Evolutionary conservation across 2,113 vertebrate species (phyloP).

Genomic region (Melospiza georgiana): DNA sequence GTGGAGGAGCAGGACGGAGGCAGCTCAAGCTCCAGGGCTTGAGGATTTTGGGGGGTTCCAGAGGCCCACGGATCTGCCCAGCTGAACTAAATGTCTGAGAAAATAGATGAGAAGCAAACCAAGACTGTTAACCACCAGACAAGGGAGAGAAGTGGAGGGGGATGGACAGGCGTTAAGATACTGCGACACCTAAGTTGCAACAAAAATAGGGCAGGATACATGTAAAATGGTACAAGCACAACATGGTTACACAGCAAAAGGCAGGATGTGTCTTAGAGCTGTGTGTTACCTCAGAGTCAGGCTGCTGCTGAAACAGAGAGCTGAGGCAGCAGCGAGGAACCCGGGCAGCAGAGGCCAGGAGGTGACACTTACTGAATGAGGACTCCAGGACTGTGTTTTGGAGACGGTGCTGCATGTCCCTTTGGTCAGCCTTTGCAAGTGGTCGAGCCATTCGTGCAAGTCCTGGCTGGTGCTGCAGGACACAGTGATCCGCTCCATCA

Average conservation of each 20-base stretch:
- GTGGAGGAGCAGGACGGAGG: conserved; percentile 93
- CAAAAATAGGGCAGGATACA: neutral
- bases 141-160: neutral
- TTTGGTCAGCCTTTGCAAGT: conserved; percentile 86
- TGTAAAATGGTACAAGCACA: neutral
- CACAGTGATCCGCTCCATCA: conserved; percentile 84
- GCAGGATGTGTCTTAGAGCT: neutral
- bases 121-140: conserved; percentile 8
- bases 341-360: neutral
- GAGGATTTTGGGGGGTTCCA: conserved; percentile 92
- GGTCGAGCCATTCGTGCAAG: conserved; percentile 93
- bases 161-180: neutral
- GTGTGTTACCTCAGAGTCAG: neutral
- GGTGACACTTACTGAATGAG: conserved; percentile 67
- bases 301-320: neutral
- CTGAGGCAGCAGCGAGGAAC: neutral
- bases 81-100: conserved; percentile 79
- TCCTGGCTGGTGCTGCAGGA: conserved; percentile 88
- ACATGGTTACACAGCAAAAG: neutral
- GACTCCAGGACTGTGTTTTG: conserved; percentile 77
- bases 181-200: neutral
- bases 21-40: conserved; percentile 98
- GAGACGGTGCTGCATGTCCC: conserved; percentile 79
- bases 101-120: conserved; percentile 74
- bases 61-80: conserved; percentile 80